Evolutionary conservation across 2,113 vertebrate genomes (phyloP), one percentile per base, ranked within the genome.

Genomic region (Chiloscyllium plagiosum): DNA sequence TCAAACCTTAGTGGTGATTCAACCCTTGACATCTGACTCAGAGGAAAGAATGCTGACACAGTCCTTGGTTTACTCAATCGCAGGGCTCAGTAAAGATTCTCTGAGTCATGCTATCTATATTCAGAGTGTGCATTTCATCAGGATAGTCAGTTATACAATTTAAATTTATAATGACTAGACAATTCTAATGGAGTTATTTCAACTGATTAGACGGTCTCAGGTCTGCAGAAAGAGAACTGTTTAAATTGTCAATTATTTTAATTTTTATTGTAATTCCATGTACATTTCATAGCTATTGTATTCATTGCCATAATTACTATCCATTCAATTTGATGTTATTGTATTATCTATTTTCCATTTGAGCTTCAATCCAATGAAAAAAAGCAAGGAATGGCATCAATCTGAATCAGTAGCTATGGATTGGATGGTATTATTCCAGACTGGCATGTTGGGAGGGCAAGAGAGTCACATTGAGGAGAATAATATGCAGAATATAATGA

Each of bases 401-500:
- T 42, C 29, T 95, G 42, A 72, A 72, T 50, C 68, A 72, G 15
- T 72, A 47, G 37, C 52, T 68, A n/a, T 94, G 92, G n/a, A 8
- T 50, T 26, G 29, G 26, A 76, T 76, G 8, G 72, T 33, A 76
- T 76, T 76, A 76, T 76, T 33, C 8, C 72, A 12, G 72, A 33
- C 72, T 33, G 33, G 29, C 72, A 76, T 33, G 72, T 76, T 76
- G 10, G 72, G 72, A 76, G 29, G 33, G 26, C 72, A 33, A 33
- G 72, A 76, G 72, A 12, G 29, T 76, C 26, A 61, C 68, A 93
- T 68, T 17, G 69, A 70, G 68, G 47, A 76, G 47, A 42, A 29
- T 26, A 69, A 72, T 29, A 52, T 6, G 69, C 42, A 95, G 94
- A 70, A 72, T 95, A 94, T n/a, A 94, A 66, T 94, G 72, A 95